A percentile compares a stretch with the other conserved stretches of the same genome.
Evolutionary conservation across 2,113 vertebrate genomes (phyloP).

Genomic region (Platycercus adscitus): DNA sequence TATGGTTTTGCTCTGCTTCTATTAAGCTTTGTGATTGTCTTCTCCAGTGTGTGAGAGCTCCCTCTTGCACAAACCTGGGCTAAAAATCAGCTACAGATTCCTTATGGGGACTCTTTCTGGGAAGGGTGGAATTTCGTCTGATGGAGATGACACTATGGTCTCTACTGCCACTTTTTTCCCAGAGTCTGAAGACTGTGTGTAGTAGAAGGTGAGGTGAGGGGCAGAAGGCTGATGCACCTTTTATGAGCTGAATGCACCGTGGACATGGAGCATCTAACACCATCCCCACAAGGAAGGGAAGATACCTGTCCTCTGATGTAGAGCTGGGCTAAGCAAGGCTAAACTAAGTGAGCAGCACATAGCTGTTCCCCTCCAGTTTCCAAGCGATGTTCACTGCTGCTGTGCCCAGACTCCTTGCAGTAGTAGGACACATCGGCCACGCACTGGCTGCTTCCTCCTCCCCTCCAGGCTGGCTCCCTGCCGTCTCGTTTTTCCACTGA

Average conservation of each 20-base stretch:
- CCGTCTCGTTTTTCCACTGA: background rate
- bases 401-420: background rate
- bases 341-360: background rate
- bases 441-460: background rate
- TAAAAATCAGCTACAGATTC: background rate
- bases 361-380: background rate
- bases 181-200: background rate
- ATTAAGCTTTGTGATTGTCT: background rate
- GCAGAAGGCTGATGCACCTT: background rate
- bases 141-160: background rate
- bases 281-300: background rate
- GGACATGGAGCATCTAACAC: background rate
- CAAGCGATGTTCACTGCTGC: background rate
- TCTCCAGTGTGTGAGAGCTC: background rate
- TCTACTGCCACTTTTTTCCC: background rate
- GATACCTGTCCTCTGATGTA: background rate
- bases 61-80: background rate
- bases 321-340: background rate
- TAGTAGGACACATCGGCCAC: rapidly evolving
- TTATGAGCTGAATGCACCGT: rapidly evolving
- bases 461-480: background rate
- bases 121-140: background rate
- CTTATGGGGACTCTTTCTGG: background rate
- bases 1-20: background rate
- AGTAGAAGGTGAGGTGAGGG: background rate